phyloP scores from a whole-genome alignment of 1,140 invertebrate species.

The Drosophila virilis region DNA sequence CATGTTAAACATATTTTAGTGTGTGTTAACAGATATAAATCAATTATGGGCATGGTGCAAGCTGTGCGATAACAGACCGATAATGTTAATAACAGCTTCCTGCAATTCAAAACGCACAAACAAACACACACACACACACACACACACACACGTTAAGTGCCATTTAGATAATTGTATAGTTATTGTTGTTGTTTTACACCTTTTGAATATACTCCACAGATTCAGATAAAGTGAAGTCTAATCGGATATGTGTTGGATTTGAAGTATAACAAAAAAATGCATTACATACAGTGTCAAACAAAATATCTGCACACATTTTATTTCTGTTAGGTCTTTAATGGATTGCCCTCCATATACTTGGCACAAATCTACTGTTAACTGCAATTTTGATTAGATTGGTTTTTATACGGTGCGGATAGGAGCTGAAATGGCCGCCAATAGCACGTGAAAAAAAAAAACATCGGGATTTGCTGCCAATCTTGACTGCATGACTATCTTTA shows the following conservation, averaged over 20 bases:
- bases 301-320: constrained; percentile 9
- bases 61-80: constrained; percentile 9
- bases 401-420: constrained; percentile 41
- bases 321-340: constrained; percentile 8
- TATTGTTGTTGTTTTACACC: not conserved
- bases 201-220: not conserved
- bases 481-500: constrained; percentile 54
- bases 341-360: not conserved
- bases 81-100: constrained; percentile 2
- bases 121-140: not conserved
- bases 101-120: not conserved
- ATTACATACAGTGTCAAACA: not conserved
- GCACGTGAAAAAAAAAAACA: not conserved
- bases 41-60: not conserved
- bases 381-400: constrained; percentile 42
- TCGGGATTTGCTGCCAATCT: constrained; percentile 22
- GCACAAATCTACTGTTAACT: constrained; percentile 5
- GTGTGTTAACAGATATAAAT: constrained; percentile 5
- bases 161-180: constrained; percentile 4
- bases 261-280: not conserved
- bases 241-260: not conserved
- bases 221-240: not conserved
- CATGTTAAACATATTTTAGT: not conserved
- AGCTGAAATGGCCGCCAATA: not conserved
- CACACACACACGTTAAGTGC: not conserved